A percentile compares a stretch with the other conserved stretches of the same genome.
These are phyloP conservation scores for Cerastoderma edule DNA, from an alignment of 2,888 invertebrate genomes.

Conservation along the genomic window DNA sequence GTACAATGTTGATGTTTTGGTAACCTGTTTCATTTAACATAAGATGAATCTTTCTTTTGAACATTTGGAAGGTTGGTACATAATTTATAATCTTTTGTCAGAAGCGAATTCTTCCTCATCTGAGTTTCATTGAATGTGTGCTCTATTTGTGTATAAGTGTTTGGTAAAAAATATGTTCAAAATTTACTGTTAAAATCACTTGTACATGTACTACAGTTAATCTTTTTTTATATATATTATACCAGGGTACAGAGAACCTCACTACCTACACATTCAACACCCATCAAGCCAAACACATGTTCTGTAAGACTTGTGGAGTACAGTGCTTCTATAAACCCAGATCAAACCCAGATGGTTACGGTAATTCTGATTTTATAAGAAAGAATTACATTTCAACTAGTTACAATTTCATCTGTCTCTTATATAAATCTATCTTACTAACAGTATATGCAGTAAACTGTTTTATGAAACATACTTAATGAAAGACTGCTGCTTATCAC, in stretches of 20 bases:
- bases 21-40: neutral
- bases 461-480: neutral
- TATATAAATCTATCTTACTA: too few relatives aligned
- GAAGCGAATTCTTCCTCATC: too few relatives aligned
- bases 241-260: slow-evolving; percentile 83
- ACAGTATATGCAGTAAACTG: neutral
- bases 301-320: slow-evolving; percentile 85
- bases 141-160: neutral
- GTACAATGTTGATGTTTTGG: neutral
- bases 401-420: too few relatives aligned
- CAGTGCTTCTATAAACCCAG: slow-evolving; percentile 86
- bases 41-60: neutral
- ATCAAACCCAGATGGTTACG: slow-evolving; percentile 85
- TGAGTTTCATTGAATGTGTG: neutral
- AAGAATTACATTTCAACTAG: too few relatives aligned
- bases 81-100: too few relatives aligned
- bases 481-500: too few relatives aligned
- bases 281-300: slow-evolving; percentile 84
- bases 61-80: neutral
- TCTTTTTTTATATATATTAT: neutral
- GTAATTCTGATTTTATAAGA: too few relatives aligned
- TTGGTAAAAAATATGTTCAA: too few relatives aligned
- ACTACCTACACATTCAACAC: slow-evolving; percentile 85
- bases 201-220: too few relatives aligned
- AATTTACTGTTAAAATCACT: too few relatives aligned